Base-by-base conservation (phyloP, 1,140 invertebrate genomes). In the Sycophila sp. region DNA sequence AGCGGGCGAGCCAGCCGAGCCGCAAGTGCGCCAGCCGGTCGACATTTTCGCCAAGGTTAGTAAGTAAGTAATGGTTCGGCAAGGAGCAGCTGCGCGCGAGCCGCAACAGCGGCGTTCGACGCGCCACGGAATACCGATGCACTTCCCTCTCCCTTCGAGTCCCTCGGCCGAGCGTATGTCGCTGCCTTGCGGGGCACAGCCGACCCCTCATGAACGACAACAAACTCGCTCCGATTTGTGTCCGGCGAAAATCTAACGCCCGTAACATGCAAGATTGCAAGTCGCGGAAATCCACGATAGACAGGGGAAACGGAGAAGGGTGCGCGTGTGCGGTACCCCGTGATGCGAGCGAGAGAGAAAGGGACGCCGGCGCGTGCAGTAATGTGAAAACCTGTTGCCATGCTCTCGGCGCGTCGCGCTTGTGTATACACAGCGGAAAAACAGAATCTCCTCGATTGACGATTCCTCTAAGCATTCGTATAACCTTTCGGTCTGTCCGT, bases 41-140 rank as follows among this genome's bases (percentile, higher is more conserved):
- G 69, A 81, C 77, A 78, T 82, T 82, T 82, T 77, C 53, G 58
- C 75, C 73, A 76, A 72, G 73, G 72, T 30, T 59, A 71, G 51
- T 51, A 74, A 40, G 72, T 30, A 56, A 71, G 51, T 51, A 74
- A 40, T 56, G 76, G 55, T n/a, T 58, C 13, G 32, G 17, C 10
- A 6, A 30, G n/a, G 36, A 64, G 68, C 28, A 49, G 30, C 60
- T 55, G 71, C 73, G n/a, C 60, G 72, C 66, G 47, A 73, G 72
- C 71, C n/a, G n/a, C n/a, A n/a, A 55, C 71, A 72, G 71, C 73
- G 76, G 77, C 77, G 75, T 76, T 76, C 69, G 75, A 75, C 75
- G 72, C 73, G 59, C 63, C 63, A n/a, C 55, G 72, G 77, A 77
- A 79, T 79, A 78, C 76, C 75, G 75, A 79, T 79, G 75, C 67